These are phyloP conservation scores for Agrochola macilenta DNA, from an alignment of 2,888 invertebrate species.

Conservation along the genomic window DNA sequence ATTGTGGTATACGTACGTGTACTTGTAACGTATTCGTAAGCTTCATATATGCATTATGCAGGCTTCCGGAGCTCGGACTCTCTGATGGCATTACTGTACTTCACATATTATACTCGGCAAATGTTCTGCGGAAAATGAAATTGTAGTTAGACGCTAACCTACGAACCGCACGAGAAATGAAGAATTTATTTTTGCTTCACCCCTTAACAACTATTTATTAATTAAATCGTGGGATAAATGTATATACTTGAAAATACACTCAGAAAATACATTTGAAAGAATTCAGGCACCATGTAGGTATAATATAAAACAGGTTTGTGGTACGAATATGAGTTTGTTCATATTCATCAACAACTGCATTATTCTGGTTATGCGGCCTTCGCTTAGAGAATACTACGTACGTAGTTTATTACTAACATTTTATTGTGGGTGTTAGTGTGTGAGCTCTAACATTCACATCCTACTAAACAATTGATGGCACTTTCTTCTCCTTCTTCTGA, in stretches of 20 bases:
- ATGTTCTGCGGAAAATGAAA: slow-evolving; percentile 59
- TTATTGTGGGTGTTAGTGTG: not conserved
- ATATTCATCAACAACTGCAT: not conserved
- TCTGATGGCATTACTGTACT: slow-evolving; percentile 69
- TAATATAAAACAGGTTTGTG: not conserved
- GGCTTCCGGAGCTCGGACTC: slow-evolving; percentile 68
- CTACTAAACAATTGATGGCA: not conserved
- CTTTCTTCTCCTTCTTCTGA: not conserved
- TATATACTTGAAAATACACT: slow-evolving; percentile 16
- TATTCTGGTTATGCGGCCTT: not conserved
- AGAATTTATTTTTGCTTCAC: slow-evolving; percentile 32
- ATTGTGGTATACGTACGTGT: slow-evolving; percentile 48
- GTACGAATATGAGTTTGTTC: not conserved
- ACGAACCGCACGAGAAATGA: slow-evolving; percentile 38
- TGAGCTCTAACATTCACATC: not conserved
- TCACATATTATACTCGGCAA: slow-evolving; percentile 54
- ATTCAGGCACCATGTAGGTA: not conserved
- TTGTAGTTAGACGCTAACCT: slow-evolving; percentile 57
- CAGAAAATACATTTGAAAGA: slow-evolving; percentile 3
- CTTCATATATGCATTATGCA: slow-evolving; percentile 72
- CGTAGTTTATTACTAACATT: not conserved
- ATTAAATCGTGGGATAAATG: slow-evolving; percentile 14
- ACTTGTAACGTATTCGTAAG: slow-evolving; percentile 59
- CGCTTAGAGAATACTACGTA: not conserved
- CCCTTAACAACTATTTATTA: slow-evolving; percentile 27